Percentiles rank a stretch among this genome's conserved stretches.
Evolutionary conservation across 2,797 vertebrate species (phyloP).

Genomic region (Tamandua tetradactyla): DNA sequence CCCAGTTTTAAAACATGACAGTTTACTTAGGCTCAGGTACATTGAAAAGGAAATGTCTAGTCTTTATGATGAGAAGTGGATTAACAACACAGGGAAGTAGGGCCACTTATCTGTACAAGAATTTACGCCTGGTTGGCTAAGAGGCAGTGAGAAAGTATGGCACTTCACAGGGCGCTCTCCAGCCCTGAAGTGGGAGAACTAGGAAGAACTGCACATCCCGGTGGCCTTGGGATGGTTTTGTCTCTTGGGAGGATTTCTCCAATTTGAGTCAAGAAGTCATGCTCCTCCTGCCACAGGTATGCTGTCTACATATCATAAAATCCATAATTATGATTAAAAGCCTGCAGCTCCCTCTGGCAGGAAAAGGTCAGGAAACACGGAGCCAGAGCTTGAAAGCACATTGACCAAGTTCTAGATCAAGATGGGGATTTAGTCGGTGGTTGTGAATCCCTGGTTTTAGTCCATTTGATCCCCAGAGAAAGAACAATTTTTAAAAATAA

Average conservation of each 20-base stretch:
- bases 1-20: background rate
- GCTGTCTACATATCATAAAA: background rate
- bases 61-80: background rate
- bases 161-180: background rate
- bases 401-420: background rate
- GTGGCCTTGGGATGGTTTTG: background rate
- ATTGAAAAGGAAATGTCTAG: background rate
- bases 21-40: background rate
- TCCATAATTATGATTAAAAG: background rate
- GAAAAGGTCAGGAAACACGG: background rate
- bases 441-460: constrained; percentile 8
- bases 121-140: background rate
- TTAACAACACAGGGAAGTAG: background rate
- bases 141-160: background rate
- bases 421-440: background rate
- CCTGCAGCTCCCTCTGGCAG: background rate
- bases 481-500: constrained; percentile 13
- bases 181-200: background rate
- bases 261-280: background rate
- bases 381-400: background rate
- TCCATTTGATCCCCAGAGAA: background rate
- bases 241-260: background rate
- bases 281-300: background rate
- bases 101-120: background rate
- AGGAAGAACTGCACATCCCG: background rate